Base-by-base conservation (phyloP, 2,888 invertebrate species). In the Tetragnatha montana region DNA sequence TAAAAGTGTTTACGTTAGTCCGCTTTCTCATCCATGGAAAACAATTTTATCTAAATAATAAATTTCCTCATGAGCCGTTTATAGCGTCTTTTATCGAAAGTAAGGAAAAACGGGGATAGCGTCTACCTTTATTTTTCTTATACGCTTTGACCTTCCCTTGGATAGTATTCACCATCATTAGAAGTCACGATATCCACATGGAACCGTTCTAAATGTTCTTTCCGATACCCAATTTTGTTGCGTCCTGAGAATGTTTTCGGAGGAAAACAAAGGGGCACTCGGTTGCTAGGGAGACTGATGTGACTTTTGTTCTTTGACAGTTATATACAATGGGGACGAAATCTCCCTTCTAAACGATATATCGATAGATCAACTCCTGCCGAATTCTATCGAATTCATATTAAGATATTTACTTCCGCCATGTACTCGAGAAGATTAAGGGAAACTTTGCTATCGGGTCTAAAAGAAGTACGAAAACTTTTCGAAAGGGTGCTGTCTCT, bases 211-310 rank as follows among this genome's bases (percentile, higher is more conserved):
- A 68, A 76, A 84, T 84, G 17, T 49, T 21, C 35, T 69, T 76
- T 74, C 75, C 68, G 21, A 84, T 69, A 76, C 69, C 69, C 47
- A 60, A 84, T 76, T 76, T 84, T 35, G 10, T 19, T 12, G 49
- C 47, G 19, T 84, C 69, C 19, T 70, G 47, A 10, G 68, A 84
- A 19, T 50, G 50, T 76, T 50, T 69, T 73, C 51, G n/a, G n/a
- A n/a, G 6, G 19, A 50, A 71, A 79, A 85, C 70, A 79, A 86
- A 80, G n/a, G n/a, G n/a, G 69, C 86, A 80, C 79, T 73, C 60
- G 19, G 86, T 86, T 86, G 79, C 80, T 50, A 86, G 79, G 79
- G 79, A 79, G 17, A 86, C 78, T 60, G 22, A 80, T 80, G 21
- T 22, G 49, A 21, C 35, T 75, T 69, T 69, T 68, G 14, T 68